Evolutionary conservation across 2,888 invertebrate genomes (phyloP).

Genomic region (Sthenelais limicola): DNA sequence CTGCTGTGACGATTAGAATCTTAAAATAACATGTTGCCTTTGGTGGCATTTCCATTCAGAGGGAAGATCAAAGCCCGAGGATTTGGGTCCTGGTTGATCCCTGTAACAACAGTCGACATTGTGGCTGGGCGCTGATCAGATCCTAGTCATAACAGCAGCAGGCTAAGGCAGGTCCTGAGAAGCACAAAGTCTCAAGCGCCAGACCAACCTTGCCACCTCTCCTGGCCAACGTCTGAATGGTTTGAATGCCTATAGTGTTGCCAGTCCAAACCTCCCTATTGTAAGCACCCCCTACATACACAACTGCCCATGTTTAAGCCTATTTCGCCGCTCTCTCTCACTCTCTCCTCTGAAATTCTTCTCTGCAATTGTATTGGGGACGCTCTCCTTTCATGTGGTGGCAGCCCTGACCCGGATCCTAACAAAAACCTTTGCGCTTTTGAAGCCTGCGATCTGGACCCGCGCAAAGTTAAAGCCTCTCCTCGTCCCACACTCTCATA

Average conservation of each 20-base stretch:
- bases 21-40: slow-evolving; percentile 34
- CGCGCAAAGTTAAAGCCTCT: no score
- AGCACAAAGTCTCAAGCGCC: no score
- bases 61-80: slow-evolving; percentile 9
- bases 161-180: no score
- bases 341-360: slow-evolving; percentile 3
- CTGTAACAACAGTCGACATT: slow-evolving; percentile 4
- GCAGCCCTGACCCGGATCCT: no score
- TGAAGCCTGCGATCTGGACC: no score
- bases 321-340: background rate
- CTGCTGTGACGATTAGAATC: slow-evolving; percentile 22
- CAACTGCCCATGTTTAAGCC: slow-evolving; percentile 19
- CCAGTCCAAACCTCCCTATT: slow-evolving; percentile 24
- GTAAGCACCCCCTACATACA: slow-evolving; percentile 3
- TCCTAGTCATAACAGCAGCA: no score
- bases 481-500: no score
- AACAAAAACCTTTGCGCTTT: no score
- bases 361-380: no score
- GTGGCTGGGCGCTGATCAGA: slow-evolving; percentile 4
- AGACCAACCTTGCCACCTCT: no score
- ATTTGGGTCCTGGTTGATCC: slow-evolving; percentile 21
- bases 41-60: slow-evolving; percentile 9
- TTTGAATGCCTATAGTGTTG: slow-evolving; percentile 7
- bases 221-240: slow-evolving; percentile 4
- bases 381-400: no score